Conservation (phyloP, 2,113 vertebrate genomes). For the Scophthalmus maximus region DNA sequence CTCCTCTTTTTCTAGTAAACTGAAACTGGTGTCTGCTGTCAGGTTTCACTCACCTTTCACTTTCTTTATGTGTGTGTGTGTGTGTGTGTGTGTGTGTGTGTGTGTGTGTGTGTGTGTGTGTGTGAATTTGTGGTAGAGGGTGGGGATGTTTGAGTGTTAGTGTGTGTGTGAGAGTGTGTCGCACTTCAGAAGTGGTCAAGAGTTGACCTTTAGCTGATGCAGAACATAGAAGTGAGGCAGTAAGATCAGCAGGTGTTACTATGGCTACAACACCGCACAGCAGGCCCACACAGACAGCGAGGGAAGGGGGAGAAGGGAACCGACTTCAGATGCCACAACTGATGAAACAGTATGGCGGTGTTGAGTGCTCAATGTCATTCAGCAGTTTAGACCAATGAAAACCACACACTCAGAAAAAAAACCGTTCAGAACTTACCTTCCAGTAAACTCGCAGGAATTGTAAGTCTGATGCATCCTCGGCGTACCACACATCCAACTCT, state of each 20-base stretch:
- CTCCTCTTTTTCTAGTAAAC: slow-evolving; percentile 76
- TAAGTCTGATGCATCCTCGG: slow-evolving; percentile 11
- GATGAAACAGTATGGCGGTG: background rate
- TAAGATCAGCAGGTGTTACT: slow-evolving; percentile 42
- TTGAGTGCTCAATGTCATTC: background rate
- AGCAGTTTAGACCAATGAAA: background rate
- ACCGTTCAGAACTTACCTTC: slow-evolving; percentile 59
- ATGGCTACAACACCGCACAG: slow-evolving; percentile 15
- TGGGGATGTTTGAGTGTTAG: background rate
- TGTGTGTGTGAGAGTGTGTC: background rate
- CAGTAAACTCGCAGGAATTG: slow-evolving; percentile 60
- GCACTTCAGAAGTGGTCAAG: slow-evolving; percentile 54
- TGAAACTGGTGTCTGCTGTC: slow-evolving; percentile 72
- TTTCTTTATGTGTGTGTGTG: slow-evolving; percentile 21
- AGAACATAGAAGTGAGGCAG: slow-evolving; percentile 22
- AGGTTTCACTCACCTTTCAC: slow-evolving; percentile 69
- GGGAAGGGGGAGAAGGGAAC: background rate
- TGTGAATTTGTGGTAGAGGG: background rate
- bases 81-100: slow-evolving; percentile 11
- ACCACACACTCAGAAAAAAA: background rate
- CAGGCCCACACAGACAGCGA: slow-evolving; percentile 18
- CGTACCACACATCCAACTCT: slow-evolving; percentile 78
- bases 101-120: too few relatives aligned
- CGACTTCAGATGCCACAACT: background rate
- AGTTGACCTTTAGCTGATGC: slow-evolving; percentile 61